These are phyloP conservation scores for Apocheima hispidaria DNA, from an alignment of 2,888 invertebrate species.

Conservation along the genomic window DNA sequence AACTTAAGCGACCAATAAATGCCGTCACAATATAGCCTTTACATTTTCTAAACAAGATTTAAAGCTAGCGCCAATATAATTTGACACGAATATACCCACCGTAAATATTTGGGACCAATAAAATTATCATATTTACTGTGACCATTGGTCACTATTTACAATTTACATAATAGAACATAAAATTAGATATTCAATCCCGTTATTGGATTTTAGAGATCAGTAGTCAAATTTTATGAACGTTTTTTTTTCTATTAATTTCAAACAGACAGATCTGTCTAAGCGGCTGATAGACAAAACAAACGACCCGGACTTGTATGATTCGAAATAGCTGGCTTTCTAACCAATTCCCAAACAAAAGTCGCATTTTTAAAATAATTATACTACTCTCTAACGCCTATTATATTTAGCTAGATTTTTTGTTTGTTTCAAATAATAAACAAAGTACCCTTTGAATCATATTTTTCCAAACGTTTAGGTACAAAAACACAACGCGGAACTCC, in stretches of 20 bases:
- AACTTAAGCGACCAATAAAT: slow-evolving; percentile 26
- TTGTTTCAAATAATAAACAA: too few relatives aligned
- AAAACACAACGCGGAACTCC: not conserved
- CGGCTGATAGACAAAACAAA: too few relatives aligned
- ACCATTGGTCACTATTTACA: slow-evolving; percentile 19
- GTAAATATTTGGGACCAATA: slow-evolving; percentile 29
- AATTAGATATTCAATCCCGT: slow-evolving; percentile 27
- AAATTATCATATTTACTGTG: slow-evolving; percentile 33
- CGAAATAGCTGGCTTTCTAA: too few relatives aligned
- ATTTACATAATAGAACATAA: slow-evolving; percentile 31
- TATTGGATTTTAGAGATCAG: slow-evolving; percentile 18
- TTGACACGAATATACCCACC: slow-evolving; percentile 24
- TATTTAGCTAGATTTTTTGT: too few relatives aligned
- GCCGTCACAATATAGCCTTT: slow-evolving; percentile 18
- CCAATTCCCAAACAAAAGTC: too few relatives aligned
- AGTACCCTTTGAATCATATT: too few relatives aligned
- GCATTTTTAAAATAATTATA: too few relatives aligned
- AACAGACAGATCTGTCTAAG: too few relatives aligned
- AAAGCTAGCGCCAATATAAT: slow-evolving; percentile 30
- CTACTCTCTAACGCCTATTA: too few relatives aligned
- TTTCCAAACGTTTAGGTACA: too few relatives aligned
- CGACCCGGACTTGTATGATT: too few relatives aligned
- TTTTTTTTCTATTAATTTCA: slow-evolving; percentile 1
- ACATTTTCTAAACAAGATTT: slow-evolving; percentile 22
- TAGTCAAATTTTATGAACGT: not conserved